These are phyloP conservation scores for Mythimna lalbum DNA, from an alignment of 2,888 invertebrate species.

Conservation along the genomic window DNA sequence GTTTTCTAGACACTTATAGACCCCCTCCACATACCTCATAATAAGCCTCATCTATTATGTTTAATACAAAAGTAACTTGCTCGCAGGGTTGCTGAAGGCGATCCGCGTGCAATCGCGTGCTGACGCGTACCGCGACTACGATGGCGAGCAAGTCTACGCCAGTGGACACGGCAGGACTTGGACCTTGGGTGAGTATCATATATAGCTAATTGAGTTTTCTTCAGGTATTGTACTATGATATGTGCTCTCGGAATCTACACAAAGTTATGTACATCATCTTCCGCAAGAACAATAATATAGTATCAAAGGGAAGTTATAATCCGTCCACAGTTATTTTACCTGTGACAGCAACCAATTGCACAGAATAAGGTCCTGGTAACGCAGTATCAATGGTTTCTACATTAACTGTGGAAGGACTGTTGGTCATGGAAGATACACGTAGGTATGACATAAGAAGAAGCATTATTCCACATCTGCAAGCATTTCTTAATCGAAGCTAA, in stretches of 20 bases:
- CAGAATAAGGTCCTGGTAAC: neutral
- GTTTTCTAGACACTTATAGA: neutral
- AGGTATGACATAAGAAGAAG: neutral
- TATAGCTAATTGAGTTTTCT: neutral
- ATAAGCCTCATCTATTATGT: neutral
- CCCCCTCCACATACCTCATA: too few species aligned
- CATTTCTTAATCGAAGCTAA: neutral
- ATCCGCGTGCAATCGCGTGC: constrained; percentile 77
- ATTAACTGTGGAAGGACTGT: neutral
- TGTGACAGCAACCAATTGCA: neutral
- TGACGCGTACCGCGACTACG: constrained; percentile 78
- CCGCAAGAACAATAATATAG: neutral
- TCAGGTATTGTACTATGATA: neutral
- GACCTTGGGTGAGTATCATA: constrained; percentile 69
- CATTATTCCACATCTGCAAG: neutral
- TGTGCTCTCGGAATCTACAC: neutral
- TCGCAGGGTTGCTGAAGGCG: constrained; percentile 72
- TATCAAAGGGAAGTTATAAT: neutral
- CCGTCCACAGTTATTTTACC: too few species aligned
- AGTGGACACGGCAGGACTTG: constrained; percentile 84
- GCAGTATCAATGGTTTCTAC: neutral
- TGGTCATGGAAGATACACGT: neutral
- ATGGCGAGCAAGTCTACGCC: constrained; percentile 69
- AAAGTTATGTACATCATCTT: neutral
- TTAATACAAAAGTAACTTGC: neutral